Evolutionary conservation across 2,113 vertebrate genomes (phyloP).

Genomic region (Paradoxurus hermaphroditus): DNA sequence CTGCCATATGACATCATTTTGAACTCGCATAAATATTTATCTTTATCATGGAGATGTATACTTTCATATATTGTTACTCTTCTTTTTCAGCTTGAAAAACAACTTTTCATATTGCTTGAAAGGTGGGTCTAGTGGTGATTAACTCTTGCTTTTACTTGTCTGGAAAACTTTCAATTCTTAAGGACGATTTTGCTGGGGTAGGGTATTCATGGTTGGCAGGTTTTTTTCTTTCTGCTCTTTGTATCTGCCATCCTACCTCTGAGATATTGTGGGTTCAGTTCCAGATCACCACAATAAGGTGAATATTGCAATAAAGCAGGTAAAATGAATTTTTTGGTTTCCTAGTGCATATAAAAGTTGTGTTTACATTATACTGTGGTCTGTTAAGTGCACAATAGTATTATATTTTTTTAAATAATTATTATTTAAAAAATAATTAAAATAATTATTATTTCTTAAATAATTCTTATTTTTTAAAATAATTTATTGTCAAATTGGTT

Average conservation of each 20-base stretch:
- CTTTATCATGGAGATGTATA: not conserved
- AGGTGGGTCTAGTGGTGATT: not conserved
- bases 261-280: not conserved
- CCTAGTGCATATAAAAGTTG: not conserved
- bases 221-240: not conserved
- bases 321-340: not conserved
- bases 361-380: not conserved
- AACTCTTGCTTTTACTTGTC: not conserved
- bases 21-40: not conserved
- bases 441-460: too few relatives aligned
- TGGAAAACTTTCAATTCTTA: not conserved
- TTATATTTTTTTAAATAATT: too few relatives aligned
- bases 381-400: not conserved
- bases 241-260: not conserved
- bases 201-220: not conserved
- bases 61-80: not conserved
- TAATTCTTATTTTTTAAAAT: too few relatives aligned
- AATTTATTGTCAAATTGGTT: too few relatives aligned
- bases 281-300: not conserved
- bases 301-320: not conserved
- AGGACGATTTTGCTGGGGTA: not conserved
- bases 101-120: not conserved
- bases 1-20: not conserved
- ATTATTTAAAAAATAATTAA: too few relatives aligned
- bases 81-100: not conserved